Evolutionary conservation across 2,113 vertebrate species (phyloP), one percentile per base, ranked within the genome.

Genomic region (Tinamus guttatus): DNA sequence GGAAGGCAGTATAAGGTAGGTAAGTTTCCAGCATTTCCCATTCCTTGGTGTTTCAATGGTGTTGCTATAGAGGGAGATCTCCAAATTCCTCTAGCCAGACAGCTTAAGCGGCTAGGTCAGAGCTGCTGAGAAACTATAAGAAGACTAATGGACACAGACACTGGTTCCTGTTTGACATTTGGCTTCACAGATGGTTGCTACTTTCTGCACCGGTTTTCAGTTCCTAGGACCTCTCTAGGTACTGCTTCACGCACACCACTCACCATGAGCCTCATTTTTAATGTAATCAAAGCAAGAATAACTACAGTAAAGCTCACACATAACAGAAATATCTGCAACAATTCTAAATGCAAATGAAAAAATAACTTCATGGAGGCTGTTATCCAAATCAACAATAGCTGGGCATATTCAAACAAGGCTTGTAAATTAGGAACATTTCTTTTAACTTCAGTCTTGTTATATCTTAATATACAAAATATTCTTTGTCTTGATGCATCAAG

Each of bases 331-430:
- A 41, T 14, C 59, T 87, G 71, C 32, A 74, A 32, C 51, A 93
- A n/a, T 85, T 83, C 68, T 71, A 91, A 95, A 91, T 9, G 14
- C 13, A 83, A 83, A n/a, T 75, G 45, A 93, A 91, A 93, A 94
- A 70, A 25, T 32, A 80, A n/a, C 36, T 83, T 78, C 41, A 28
- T 0, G 1, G 32, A 2, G 19, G 27, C 13, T 59, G n/a, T 13
- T 81, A 18, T 49, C 9, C n/a, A 79, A 89, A 51, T 43, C 28
- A 91, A 41, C 14, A 82, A 45, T 28, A 88, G 12, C 11, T 89
- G 58, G n/a, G 63, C 47, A 14, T 45, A 34, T 16, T 87, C 40
- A 67, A 75, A 36, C 3, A 30, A 74, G 20, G 8, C 36, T 76
- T 68, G 41, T 28, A 91, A 79, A 59, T 92, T 6, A 68, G 18